phyloP scores from a whole-genome alignment of 2,113 vertebrate genomes.

The Trochalopteron elliotii region DNA sequence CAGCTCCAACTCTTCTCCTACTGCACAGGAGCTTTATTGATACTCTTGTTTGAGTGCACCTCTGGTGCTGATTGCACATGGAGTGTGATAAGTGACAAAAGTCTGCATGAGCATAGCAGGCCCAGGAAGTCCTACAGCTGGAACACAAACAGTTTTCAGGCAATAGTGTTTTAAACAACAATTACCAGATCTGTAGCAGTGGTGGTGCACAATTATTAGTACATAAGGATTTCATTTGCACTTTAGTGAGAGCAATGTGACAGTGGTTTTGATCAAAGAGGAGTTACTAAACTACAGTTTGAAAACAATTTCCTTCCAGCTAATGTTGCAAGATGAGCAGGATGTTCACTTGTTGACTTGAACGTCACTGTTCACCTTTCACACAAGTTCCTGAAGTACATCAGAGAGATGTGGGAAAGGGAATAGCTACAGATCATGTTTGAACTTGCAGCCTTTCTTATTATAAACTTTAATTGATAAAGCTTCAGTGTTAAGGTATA shows the following conservation, averaged over 20 bases:
- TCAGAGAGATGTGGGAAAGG: background rate
- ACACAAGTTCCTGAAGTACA: background rate
- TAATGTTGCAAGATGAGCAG: constrained; percentile 20
- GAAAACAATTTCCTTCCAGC: constrained; percentile 9
- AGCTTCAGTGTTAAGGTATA: background rate
- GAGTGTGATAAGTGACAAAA: background rate
- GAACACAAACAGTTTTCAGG: background rate
- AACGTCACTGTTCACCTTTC: background rate
- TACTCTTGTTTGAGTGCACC: too few relatives aligned
- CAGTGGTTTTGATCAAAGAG: background rate
- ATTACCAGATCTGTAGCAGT: background rate
- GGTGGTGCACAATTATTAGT: too few relatives aligned
- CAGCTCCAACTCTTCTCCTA: background rate
- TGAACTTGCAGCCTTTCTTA: background rate
- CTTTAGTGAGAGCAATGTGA: too few relatives aligned
- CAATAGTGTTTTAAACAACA: background rate
- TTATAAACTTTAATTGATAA: background rate
- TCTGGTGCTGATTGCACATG: background rate
- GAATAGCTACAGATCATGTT: background rate
- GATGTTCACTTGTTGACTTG: background rate
- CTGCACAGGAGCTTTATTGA: background rate
- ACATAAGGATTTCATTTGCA: background rate
- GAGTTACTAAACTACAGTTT: background rate
- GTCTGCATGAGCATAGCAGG: rapidly evolving
- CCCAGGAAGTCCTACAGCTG: background rate